Conservation (phyloP, 2,797 vertebrate species). For the Falco berigora region DNA sequence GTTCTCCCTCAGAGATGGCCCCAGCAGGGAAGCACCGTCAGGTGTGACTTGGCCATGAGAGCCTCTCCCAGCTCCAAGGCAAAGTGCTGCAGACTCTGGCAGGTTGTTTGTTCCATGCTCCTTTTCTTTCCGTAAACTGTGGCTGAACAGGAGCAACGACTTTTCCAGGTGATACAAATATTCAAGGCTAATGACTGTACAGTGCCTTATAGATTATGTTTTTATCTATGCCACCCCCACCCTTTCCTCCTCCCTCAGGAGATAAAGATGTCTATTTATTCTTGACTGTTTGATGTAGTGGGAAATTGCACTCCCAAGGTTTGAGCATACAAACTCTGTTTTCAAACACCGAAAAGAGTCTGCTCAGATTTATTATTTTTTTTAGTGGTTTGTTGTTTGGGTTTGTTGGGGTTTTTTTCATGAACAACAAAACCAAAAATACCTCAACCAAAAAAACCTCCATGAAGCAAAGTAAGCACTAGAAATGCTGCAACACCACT, state of each 20-base stretch:
- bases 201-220: neutral
- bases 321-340: neutral
- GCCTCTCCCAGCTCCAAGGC: neutral
- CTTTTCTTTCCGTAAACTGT: neutral
- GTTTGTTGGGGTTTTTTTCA: neutral
- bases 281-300: neutral
- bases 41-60: neutral
- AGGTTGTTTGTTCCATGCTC: neutral
- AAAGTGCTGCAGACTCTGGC: neutral
- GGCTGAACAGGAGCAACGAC: neutral
- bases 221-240: neutral
- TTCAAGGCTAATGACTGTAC: neutral
- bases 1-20: neutral
- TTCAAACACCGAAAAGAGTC: neutral
- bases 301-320: neutral
- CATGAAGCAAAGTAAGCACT: neutral
- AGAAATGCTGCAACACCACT: neutral
- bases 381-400: neutral
- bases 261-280: neutral
- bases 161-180: neutral
- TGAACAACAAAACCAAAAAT: neutral
- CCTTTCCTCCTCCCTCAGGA: neutral
- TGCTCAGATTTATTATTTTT: neutral
- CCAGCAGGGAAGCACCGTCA: neutral
- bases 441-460: neutral